These are phyloP conservation scores for Drosophila saltans DNA, from an alignment of 1,140 invertebrate species.

Conservation along the genomic window DNA sequence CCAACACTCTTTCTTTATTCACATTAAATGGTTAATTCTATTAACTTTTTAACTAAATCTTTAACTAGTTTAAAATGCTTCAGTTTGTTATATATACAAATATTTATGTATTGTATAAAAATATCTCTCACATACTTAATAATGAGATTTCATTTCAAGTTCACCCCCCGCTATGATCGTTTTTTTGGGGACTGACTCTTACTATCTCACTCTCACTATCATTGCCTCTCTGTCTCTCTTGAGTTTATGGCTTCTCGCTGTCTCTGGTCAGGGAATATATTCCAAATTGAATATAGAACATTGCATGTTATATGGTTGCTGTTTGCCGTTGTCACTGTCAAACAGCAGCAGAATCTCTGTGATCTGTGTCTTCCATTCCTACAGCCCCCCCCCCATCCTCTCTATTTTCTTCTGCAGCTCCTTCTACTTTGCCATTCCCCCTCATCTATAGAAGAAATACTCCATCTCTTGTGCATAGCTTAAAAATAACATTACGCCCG, in stretches of 20 bases:
- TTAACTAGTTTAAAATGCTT: no score
- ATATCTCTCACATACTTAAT: slow-evolving; percentile 55
- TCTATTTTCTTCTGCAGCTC: background rate
- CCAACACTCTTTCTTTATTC: no score
- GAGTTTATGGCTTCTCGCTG: no score
- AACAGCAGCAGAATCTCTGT: slow-evolving; percentile 4
- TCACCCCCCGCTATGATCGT: slow-evolving; percentile 67
- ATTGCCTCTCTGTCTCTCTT: background rate
- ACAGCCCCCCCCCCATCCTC: background rate
- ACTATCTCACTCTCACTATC: background rate
- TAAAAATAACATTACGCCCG: slow-evolving; percentile 58
- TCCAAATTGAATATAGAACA: slow-evolving; percentile 13
- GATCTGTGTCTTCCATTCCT: slow-evolving; percentile 21
- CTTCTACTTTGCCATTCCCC: background rate
- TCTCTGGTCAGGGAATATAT: slow-evolving; percentile 36
- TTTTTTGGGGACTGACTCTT: background rate
- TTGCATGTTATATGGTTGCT: slow-evolving; percentile 4
- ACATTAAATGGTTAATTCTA: no score
- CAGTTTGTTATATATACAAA: no score
- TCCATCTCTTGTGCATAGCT: slow-evolving; percentile 27
- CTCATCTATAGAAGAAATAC: no score
- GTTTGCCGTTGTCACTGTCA: slow-evolving; percentile 15
- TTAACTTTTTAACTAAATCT: no score
- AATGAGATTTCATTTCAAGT: slow-evolving; percentile 64
- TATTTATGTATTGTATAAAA: slow-evolving; percentile 42